Evolutionary conservation across 2,888 invertebrate genomes (phyloP).

Genomic region (Dynastes maya): DNA sequence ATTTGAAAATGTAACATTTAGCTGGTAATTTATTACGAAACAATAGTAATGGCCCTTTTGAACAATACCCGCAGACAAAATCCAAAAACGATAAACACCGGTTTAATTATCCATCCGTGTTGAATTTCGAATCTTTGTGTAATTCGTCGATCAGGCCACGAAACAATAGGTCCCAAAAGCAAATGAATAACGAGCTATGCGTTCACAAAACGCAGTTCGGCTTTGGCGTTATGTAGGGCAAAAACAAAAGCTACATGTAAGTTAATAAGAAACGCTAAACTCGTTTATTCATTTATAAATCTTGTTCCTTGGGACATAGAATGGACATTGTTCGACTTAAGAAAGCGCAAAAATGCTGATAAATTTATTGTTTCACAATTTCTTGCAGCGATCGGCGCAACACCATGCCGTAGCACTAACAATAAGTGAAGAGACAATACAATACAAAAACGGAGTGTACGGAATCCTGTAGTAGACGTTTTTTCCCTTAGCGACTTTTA

Average conservation of each 20-base stretch:
- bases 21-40: slow-evolving; percentile 3
- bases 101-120: slow-evolving; percentile 21
- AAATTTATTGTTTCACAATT: not conserved
- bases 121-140: slow-evolving; percentile 34
- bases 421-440: not conserved
- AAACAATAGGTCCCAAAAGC: not conserved
- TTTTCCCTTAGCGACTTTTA: not conserved
- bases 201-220: not conserved
- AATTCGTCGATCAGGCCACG: not conserved
- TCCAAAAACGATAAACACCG: slow-evolving; percentile 25
- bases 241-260: not conserved
- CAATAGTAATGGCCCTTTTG: not conserved
- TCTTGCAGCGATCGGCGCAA: no score
- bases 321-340: slow-evolving; percentile 20
- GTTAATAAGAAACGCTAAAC: not conserved
- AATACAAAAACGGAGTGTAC: slow-evolving; percentile 21
- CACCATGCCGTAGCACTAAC: not conserved
- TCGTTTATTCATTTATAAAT: not conserved
- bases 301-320: not conserved
- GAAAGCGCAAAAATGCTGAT: slow-evolving; percentile 1
- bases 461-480: slow-evolving; percentile 8
- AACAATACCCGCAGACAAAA: slow-evolving; percentile 29
- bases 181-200: slow-evolving; percentile 34
- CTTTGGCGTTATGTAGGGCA: not conserved
- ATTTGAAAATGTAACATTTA: slow-evolving; percentile 5